These are phyloP conservation scores for Mus spretus DNA, from an alignment of 2,797 vertebrate species.

Conservation along the genomic window DNA sequence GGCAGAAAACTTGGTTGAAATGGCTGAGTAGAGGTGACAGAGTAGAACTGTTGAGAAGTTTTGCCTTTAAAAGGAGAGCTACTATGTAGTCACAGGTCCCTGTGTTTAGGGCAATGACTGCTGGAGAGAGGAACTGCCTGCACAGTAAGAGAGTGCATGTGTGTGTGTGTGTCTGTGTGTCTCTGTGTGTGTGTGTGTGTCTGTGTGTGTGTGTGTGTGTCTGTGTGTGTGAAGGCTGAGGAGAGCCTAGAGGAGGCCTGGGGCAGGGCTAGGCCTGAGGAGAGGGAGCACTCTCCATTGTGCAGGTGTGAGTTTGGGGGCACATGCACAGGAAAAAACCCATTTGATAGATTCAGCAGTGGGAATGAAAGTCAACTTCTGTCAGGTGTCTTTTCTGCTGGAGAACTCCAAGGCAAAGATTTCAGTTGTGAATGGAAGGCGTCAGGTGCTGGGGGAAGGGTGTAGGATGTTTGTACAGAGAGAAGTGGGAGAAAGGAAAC, in stretches of 20 bases:
- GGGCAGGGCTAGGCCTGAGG: background rate
- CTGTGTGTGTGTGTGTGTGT: too few relatives aligned
- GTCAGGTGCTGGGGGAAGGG: background rate
- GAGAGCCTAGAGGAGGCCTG: background rate
- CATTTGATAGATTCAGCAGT: background rate
- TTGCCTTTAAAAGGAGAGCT: background rate
- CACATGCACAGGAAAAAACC: background rate
- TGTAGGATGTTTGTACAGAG: background rate
- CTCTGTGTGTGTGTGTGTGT: too few relatives aligned
- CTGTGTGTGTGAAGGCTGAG: background rate
- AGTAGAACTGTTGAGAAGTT: background rate
- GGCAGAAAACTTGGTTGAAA: background rate
- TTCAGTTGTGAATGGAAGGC: slow-evolving; percentile 11
- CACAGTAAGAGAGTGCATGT: too few relatives aligned
- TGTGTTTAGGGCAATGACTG: background rate
- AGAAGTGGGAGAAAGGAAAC: slow-evolving; percentile 13
- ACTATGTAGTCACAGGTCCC: background rate
- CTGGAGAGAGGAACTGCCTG: background rate
- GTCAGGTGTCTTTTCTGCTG: slow-evolving; percentile 21
- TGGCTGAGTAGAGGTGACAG: background rate
- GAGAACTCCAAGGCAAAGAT: background rate
- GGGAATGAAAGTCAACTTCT: background rate
- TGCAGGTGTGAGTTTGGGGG: fast-evolving
- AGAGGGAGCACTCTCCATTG: background rate
- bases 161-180: too few relatives aligned